Conservation (phyloP, 2,113 vertebrate species). For the Aviceda subcristata region DNA sequence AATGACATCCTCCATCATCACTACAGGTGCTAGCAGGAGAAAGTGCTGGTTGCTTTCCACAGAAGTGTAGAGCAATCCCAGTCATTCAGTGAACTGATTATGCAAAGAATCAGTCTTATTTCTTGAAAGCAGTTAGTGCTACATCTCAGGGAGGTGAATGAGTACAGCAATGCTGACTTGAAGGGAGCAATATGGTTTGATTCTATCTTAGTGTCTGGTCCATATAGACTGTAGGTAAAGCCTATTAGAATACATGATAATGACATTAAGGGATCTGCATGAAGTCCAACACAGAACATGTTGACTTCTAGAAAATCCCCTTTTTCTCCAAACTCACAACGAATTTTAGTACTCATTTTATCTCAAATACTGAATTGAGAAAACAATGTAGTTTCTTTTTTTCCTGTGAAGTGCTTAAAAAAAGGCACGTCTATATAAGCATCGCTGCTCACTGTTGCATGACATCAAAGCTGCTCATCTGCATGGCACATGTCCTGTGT, state of each 20-base stretch:
- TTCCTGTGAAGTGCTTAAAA: neutral
- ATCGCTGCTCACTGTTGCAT: neutral
- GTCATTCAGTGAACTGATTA: neutral
- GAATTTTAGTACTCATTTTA: neutral
- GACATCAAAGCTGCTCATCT: neutral
- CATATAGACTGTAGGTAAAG: neutral
- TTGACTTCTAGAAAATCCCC: neutral
- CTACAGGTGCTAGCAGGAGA: neutral
- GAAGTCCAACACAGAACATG: neutral
- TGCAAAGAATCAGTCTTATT: neutral
- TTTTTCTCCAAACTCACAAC: neutral
- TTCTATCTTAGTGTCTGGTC: neutral
- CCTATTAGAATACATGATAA: neutral
- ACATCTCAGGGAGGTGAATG: neutral
- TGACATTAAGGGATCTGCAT: neutral
- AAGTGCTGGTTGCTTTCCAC: neutral
- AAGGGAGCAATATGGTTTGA: neutral
- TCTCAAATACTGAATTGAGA: neutral
- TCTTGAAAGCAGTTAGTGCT: neutral
- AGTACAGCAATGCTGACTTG: neutral
- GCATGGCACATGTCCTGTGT: neutral
- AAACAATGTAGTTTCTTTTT: neutral
- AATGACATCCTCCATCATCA: neutral
- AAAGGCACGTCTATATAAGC: fast-evolving
- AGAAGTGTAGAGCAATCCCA: neutral